These are phyloP conservation scores for Netelia fuscicornis DNA, from an alignment of 2,888 invertebrate species.

Conservation along the genomic window DNA sequence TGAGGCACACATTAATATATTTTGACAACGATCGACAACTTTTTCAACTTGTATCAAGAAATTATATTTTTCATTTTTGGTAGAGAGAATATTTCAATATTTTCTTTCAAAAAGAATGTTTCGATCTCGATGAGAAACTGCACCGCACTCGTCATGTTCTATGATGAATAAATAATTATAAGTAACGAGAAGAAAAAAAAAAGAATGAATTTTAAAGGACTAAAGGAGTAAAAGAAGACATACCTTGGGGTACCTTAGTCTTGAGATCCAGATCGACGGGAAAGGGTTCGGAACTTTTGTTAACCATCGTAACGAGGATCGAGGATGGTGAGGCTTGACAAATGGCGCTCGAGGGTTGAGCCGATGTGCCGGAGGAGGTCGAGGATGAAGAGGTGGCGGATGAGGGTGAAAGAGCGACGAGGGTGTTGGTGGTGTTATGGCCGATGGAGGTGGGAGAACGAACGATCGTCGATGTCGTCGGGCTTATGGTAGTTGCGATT, in stretches of 20 bases:
- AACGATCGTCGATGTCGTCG: constrained; percentile 65
- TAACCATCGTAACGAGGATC: constrained; percentile 63
- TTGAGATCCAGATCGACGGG: constrained; percentile 81
- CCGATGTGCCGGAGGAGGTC: constrained; percentile 61
- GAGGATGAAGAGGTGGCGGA: constrained; percentile 47
- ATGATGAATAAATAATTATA: not conserved
- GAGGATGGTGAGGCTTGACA: constrained; percentile 72
- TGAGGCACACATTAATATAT: too few species aligned
- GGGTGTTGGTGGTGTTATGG: constrained; percentile 62
- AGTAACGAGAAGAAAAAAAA: not conserved
- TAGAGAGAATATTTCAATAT: not conserved
- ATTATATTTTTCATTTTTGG: too few species aligned
- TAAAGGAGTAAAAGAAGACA: constrained; percentile 25
- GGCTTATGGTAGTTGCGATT: constrained; percentile 63
- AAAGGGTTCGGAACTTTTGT: constrained; percentile 75
- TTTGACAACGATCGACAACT: too few species aligned
- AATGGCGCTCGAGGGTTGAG: constrained; percentile 75
- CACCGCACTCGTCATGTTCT: not conserved
- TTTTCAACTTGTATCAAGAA: too few species aligned
- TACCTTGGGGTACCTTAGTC: constrained; percentile 72
- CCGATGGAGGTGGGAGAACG: constrained; percentile 48
- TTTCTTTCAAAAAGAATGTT: not conserved
- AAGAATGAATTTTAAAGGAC: not conserved
- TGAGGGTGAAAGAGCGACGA: constrained; percentile 53
- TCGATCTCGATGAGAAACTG: constrained; percentile 8